Base-by-base conservation (phyloP, 2,797 vertebrate species). In the Danio choprae region DNA sequence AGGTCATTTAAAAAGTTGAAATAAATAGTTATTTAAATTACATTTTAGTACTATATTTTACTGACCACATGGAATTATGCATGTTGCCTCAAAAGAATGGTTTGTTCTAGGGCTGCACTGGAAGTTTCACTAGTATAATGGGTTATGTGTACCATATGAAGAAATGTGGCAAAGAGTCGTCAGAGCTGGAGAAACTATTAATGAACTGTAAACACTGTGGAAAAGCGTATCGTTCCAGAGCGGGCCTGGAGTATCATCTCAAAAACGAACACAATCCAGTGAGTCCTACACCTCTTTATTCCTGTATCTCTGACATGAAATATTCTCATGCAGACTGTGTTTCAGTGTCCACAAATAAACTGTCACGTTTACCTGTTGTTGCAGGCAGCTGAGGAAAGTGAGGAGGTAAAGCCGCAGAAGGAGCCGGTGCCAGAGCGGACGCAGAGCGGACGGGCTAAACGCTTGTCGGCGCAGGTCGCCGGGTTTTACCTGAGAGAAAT, bases 101-200 rank as follows among this genome's bases (percentile, higher is more conserved):
- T 38, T 62, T 50, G 10, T 70, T 56, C 22, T 84, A 98, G 96
- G 96, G 96, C 83, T 98, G 97, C 71, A 93, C 76, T 0, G 96
- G 96, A 73, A 97, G 94, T 85, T 98, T 98, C 87, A 97, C 95
- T 80, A 98, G 96, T 89, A 95, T 98, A 80, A 96, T 97, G 96
- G 97, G 97, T 16, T 98, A 98, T 67, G 87, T 97, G 0, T 98
- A 98, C 86, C 97, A 98, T 85, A 85, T 92, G 85, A 97, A 92
- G 89, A 98, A 97, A 87, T 98, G 97, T 84, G 97, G 97, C 63
- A 98, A 98, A 87, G 94, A 93, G 83, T 94, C 95, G 81, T 93
- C 95, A 0, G 97, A 98, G 91, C 91, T 98, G 90, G 94, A 97
- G 92, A 96, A 97, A 82, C 89, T 98, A 93, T 72, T 95, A 63